Evolutionary conservation across 2,113 vertebrate genomes (phyloP).

Genomic region (Ammodytes dubius): DNA sequence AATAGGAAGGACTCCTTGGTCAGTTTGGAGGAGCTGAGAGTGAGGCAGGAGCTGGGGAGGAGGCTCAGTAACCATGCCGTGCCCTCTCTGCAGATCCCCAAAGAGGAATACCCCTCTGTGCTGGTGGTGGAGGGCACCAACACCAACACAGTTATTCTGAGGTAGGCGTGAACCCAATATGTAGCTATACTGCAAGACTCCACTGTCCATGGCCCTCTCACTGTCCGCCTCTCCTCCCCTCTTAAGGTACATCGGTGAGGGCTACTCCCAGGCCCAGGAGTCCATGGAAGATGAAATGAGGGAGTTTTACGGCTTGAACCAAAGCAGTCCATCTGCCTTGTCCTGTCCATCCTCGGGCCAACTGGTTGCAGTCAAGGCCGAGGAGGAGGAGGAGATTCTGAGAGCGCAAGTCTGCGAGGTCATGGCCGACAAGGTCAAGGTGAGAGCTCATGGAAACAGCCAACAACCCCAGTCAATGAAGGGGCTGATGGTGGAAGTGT

Average conservation of each 20-base stretch:
- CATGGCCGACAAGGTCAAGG: constrained; percentile 90
- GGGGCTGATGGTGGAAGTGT: background rate
- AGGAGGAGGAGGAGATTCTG: constrained; percentile 93
- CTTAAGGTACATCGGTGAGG: constrained; percentile 94
- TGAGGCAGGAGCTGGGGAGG: constrained; percentile 63
- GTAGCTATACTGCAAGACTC: background rate
- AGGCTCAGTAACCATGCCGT: constrained; percentile 75
- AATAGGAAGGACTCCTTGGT: constrained; percentile 68
- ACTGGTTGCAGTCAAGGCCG: constrained; percentile 88
- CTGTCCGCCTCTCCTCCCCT: background rate
- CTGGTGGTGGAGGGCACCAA: constrained; percentile 92
- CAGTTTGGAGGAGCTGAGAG: constrained; percentile 65
- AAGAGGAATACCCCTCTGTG: constrained; percentile 92
- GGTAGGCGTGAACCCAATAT: constrained; percentile 75
- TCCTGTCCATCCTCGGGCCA: constrained; percentile 84
- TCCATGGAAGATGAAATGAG: constrained; percentile 96
- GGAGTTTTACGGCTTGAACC: constrained; percentile 86
- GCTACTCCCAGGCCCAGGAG: constrained; percentile 94
- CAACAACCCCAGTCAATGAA: background rate
- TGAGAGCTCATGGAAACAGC: constrained; percentile 69
- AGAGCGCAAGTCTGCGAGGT: constrained; percentile 89
- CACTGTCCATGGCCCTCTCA: background rate
- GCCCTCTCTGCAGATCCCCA: constrained; percentile 89
- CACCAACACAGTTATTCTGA: constrained; percentile 92
- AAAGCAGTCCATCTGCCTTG: constrained; percentile 58